Percentiles rank a stretch among this genome's conserved stretches.
Evolutionary conservation across 2,113 vertebrate species (phyloP).

Genomic region (human): DNA sequence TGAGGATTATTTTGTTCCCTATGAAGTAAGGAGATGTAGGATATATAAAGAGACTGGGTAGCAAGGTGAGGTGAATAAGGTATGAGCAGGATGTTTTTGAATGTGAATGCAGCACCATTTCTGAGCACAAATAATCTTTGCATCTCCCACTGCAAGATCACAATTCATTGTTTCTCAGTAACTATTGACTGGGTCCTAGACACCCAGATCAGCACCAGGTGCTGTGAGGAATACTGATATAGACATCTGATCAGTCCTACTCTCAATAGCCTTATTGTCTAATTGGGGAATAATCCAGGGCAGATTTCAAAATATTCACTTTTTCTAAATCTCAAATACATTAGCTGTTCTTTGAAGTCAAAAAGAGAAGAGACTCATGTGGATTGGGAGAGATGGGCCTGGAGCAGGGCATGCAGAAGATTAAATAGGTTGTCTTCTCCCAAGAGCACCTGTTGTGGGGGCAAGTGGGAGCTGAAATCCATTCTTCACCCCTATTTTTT

Average conservation of each 20-base stretch:
- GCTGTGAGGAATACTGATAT: background rate
- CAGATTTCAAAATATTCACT: background rate
- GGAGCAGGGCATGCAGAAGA: background rate
- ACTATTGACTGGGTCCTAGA: background rate
- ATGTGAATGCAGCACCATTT: background rate
- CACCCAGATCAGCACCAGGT: background rate
- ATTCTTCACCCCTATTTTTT: background rate
- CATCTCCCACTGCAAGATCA: fast-evolving
- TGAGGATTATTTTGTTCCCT: background rate
- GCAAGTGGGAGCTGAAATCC: background rate
- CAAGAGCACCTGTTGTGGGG: background rate
- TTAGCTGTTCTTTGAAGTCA: background rate
- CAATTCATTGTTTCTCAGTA: background rate
- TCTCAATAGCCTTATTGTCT: background rate
- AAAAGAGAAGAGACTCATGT: background rate
- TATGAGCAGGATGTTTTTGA: background rate
- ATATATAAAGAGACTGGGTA: background rate
- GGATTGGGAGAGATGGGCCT: background rate
- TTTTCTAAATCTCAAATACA: conserved; percentile 3
- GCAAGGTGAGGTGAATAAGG: background rate
- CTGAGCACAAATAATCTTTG: background rate
- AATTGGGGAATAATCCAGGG: background rate
- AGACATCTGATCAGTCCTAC: background rate
- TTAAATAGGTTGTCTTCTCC: background rate
- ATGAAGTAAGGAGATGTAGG: background rate